Conservation (phyloP, 2,888 invertebrate species). For the Stenoptilia bipunctidactyla region DNA sequence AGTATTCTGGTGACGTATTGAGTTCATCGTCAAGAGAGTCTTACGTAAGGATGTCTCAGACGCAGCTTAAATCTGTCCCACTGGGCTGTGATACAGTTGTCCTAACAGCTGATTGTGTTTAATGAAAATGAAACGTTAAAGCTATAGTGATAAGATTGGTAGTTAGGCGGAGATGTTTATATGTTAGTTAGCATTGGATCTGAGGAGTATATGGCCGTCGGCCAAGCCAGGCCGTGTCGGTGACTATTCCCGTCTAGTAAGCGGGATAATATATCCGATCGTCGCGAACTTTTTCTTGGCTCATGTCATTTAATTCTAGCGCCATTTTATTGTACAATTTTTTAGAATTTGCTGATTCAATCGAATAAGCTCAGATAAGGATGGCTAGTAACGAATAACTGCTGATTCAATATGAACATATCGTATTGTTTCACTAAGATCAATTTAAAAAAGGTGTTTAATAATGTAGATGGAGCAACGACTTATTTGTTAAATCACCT, state of each 20-base stretch:
- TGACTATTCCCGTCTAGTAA: slow-evolving; percentile 67
- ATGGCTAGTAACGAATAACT: too few species aligned
- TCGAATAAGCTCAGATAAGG: too few species aligned
- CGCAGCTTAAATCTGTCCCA: slow-evolving; percentile 54
- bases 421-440: too few species aligned
- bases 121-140: slow-evolving; percentile 29
- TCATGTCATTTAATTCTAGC: slow-evolving; percentile 45
- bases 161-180: slow-evolving; percentile 17
- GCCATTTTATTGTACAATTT: slow-evolving; percentile 28
- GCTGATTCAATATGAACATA: too few species aligned
- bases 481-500: too few species aligned
- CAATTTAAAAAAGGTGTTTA: too few species aligned
- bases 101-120: slow-evolving; percentile 26
- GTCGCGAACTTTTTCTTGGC: slow-evolving; percentile 42
- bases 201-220: slow-evolving; percentile 42
- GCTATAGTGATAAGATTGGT: slow-evolving; percentile 36
- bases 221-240: slow-evolving; percentile 63
- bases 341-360: not conserved
- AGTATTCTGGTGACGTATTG: slow-evolving; percentile 55
- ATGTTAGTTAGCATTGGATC: slow-evolving; percentile 22
- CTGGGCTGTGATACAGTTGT: slow-evolving; percentile 19
- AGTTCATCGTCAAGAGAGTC: slow-evolving; percentile 57
- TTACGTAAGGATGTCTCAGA: slow-evolving; percentile 62
- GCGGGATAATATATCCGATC: slow-evolving; percentile 48
- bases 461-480: too few species aligned